Evolutionary conservation across 2,113 vertebrate genomes (phyloP).

Genomic region (Crotalus helleri): DNA sequence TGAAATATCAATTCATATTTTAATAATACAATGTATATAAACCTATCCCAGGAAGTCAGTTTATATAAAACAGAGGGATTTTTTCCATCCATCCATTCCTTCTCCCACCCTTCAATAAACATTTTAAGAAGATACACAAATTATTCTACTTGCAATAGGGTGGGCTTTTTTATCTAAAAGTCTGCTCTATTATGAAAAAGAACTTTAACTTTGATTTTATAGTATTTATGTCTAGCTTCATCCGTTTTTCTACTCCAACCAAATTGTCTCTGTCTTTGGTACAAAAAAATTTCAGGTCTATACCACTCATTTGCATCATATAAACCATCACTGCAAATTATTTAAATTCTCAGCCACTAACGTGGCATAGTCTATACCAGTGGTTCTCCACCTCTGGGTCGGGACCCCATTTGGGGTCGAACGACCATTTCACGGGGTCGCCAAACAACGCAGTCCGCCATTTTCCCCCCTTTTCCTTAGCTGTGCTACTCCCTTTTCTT

Average conservation of each 20-base stretch:
- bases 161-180: background rate
- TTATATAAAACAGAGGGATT: background rate
- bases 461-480: no score
- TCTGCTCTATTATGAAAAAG: background rate
- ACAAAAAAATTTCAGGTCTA: background rate
- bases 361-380: background rate
- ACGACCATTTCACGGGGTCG: no score
- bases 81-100: background rate
- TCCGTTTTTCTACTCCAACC: background rate
- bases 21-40: background rate
- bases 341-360: background rate
- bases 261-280: background rate
- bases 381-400: no score
- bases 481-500: no score
- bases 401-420: no score
- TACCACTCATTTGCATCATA: background rate
- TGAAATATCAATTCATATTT: background rate
- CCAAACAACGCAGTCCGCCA: no score
- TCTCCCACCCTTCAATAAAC: background rate
- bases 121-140: background rate
- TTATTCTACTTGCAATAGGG: background rate
- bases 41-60: background rate
- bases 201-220: background rate
- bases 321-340: background rate
- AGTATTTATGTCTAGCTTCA: background rate